Evolutionary conservation across 1,140 invertebrate species (phyloP).

Genomic region (Drosophila triauraria): DNA sequence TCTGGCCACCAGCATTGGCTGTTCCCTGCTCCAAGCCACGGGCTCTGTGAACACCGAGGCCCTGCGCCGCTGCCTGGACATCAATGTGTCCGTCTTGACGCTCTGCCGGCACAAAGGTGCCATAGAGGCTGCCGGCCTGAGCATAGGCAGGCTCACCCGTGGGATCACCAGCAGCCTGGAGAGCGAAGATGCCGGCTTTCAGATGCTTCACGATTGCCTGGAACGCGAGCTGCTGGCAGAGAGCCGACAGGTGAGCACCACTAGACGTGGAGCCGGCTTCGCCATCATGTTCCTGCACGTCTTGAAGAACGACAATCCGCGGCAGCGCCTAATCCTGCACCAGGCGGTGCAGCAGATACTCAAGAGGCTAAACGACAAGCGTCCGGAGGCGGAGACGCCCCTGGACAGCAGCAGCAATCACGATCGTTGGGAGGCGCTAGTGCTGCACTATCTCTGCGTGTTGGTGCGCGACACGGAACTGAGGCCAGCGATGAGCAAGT

Average conservation of each 20-base stretch:
- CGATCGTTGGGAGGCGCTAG: slow-evolving; percentile 76
- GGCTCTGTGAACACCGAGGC: slow-evolving; percentile 11
- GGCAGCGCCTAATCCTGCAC: slow-evolving; percentile 84
- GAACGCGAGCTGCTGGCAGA: slow-evolving; percentile 63
- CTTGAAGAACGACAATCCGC: slow-evolving; percentile 88
- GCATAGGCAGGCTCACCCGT: slow-evolving; percentile 85
- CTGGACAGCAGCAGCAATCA: slow-evolving; percentile 45
- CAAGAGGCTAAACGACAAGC: slow-evolving; percentile 38
- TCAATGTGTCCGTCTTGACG: slow-evolving; percentile 88
- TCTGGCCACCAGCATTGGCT: slow-evolving; percentile 73
- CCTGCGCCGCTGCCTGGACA: slow-evolving; percentile 86
- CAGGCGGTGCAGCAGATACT: slow-evolving; percentile 76
- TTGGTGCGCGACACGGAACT: slow-evolving; percentile 77
- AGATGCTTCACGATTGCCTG: slow-evolving; percentile 61
- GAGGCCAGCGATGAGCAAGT: slow-evolving; percentile 70
- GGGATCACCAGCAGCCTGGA: slow-evolving; percentile 37
- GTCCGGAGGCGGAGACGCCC: neutral
- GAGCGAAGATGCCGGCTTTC: slow-evolving; percentile 31
- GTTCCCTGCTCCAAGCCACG: slow-evolving; percentile 22
- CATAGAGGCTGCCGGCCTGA: slow-evolving; percentile 89
- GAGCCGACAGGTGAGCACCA: slow-evolving; percentile 85
- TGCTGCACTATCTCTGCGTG: slow-evolving; percentile 77
- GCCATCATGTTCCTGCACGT: slow-evolving; percentile 91
- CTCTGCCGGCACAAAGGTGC: slow-evolving; percentile 92
- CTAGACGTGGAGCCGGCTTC: slow-evolving; percentile 91